These are phyloP conservation scores for Poecile atricapillus DNA, from an alignment of 2,113 vertebrate species.

Conservation along the genomic window DNA sequence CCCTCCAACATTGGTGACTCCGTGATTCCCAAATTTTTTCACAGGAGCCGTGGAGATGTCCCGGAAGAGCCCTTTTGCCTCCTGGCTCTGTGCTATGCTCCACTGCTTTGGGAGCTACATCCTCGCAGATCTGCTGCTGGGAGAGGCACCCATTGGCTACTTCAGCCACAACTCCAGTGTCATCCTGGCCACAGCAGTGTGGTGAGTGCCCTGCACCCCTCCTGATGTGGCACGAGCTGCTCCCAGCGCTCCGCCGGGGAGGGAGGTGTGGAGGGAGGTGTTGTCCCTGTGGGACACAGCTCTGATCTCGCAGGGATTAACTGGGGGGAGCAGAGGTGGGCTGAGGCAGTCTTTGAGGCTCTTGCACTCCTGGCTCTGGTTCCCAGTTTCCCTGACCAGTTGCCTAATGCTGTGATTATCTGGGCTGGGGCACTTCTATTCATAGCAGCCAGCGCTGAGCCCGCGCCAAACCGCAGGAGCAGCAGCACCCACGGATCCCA, in stretches of 20 bases:
- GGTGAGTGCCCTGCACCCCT: constrained; percentile 73
- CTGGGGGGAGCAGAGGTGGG: background rate
- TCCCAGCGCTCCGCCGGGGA: rapidly evolving
- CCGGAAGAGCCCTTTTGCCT: constrained; percentile 87
- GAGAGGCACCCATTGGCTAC: constrained; percentile 83
- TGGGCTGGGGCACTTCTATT: constrained; percentile 1
- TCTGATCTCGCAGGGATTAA: background rate
- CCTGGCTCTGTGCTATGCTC: constrained; percentile 97
- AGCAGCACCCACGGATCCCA: background rate
- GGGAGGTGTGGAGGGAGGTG: background rate
- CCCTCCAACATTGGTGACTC: background rate
- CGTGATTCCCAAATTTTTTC: background rate
- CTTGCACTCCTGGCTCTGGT: background rate
- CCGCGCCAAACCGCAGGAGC: background rate
- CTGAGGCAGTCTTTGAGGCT: background rate
- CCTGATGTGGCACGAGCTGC: background rate
- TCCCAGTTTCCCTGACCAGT: background rate
- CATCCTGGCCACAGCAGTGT: constrained; percentile 91
- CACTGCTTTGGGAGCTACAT: constrained; percentile 98
- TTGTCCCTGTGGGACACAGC: background rate
- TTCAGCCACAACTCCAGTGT: constrained; percentile 95
- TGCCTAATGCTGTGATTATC: background rate
- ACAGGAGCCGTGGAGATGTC: constrained; percentile 91
- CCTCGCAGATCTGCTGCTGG: constrained; percentile 90
- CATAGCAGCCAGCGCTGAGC: background rate